A percentile compares a stretch with the other conserved stretches of the same genome.
Evolutionary conservation across 2,797 vertebrate genomes (phyloP).

Genomic region (Telmatherina bonti): DNA sequence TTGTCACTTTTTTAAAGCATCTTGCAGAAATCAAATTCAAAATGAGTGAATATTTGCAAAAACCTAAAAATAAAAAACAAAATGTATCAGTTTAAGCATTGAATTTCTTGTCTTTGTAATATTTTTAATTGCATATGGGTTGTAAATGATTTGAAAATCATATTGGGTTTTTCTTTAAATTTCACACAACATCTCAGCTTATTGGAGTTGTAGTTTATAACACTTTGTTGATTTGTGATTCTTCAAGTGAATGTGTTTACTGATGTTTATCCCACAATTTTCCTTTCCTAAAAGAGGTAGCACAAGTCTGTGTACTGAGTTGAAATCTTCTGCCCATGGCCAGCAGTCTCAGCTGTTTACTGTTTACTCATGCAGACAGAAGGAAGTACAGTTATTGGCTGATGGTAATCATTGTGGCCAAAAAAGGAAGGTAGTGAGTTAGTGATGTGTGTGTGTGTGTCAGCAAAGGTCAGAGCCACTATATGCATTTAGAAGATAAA

Average conservation of each 20-base stretch:
- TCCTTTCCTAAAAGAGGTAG: background rate
- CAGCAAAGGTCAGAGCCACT: conserved; percentile 20
- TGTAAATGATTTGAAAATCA: too few species aligned
- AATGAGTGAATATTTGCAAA: too few species aligned
- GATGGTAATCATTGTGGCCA: conserved; percentile 60
- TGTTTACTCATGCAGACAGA: conserved; percentile 66
- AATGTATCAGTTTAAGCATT: too few species aligned
- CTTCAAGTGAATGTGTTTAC: conserved; percentile 1
- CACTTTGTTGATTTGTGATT: background rate
- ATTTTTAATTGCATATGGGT: too few species aligned
- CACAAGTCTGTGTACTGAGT: conserved; percentile 17
- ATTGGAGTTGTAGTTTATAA: background rate
- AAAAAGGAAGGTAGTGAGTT: conserved; percentile 58
- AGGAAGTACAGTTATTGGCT: conserved; percentile 60
- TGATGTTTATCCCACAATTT: background rate
- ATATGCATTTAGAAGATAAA: conserved; percentile 62
- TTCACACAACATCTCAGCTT: too few species aligned
- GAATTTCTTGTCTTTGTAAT: too few species aligned
- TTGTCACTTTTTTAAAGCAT: too few species aligned
- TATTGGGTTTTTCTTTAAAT: too few species aligned
- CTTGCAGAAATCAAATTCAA: too few species aligned
- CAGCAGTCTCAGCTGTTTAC: conserved; percentile 43
- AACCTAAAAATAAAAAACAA: too few species aligned
- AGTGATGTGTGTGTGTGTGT: conserved; percentile 31
- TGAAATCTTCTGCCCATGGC: conserved; percentile 26